These are phyloP conservation scores for Hypena proboscidalis DNA, from an alignment of 2,888 invertebrate genomes.

Conservation along the genomic window DNA sequence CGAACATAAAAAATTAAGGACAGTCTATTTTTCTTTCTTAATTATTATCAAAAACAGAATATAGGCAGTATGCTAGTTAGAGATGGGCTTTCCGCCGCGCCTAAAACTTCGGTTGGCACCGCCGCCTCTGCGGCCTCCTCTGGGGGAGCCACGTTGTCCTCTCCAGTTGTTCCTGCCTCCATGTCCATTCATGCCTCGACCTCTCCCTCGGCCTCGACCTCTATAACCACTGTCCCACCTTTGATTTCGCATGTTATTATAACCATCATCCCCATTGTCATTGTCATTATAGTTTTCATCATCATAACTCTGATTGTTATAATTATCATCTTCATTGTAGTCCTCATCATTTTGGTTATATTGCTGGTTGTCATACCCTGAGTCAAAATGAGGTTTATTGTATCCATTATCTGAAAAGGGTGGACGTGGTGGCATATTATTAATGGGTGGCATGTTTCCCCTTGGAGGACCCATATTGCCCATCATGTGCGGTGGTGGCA, in stretches of 20 bases:
- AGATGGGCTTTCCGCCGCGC: constrained; percentile 69
- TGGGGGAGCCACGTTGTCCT: constrained; percentile 59
- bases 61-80: constrained; percentile 60
- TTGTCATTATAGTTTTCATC: constrained; percentile 58
- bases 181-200: constrained; percentile 72
- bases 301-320: constrained; percentile 41
- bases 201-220: constrained; percentile 71
- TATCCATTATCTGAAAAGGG: constrained; percentile 73
- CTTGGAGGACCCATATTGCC: constrained; percentile 58
- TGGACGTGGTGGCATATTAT: constrained; percentile 55
- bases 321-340: constrained; percentile 55
- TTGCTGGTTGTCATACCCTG: constrained; percentile 63
- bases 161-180: constrained; percentile 70
- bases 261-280: constrained; percentile 62
- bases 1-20: constrained; percentile 54
- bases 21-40: no score
- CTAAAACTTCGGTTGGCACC: constrained; percentile 68
- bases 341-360: constrained; percentile 67
- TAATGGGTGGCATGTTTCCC: constrained; percentile 55
- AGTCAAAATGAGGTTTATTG: constrained; percentile 70
- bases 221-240: constrained; percentile 71
- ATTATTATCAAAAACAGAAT: constrained; percentile 32
- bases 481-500: constrained; percentile 55
- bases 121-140: constrained; percentile 63
- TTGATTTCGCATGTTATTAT: constrained; percentile 56